Evolutionary conservation across 2,888 invertebrate species (phyloP).

Genomic region (Leptinotarsa tumamoca): DNA sequence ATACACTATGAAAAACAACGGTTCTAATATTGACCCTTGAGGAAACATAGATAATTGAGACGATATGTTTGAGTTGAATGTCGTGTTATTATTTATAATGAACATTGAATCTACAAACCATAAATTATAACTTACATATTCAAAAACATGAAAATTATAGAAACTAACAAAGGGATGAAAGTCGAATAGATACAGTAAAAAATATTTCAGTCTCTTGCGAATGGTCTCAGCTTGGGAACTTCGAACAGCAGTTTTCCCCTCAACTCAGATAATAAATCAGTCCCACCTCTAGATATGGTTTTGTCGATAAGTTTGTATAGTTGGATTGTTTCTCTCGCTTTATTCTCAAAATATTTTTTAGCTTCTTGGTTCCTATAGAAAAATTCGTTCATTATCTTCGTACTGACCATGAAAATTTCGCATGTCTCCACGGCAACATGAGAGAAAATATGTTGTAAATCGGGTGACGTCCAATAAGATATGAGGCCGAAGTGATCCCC

Average conservation of each 20-base stretch:
- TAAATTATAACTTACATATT: too few relatives aligned
- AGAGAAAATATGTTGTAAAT: background rate
- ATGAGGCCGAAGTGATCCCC: constrained; percentile 1
- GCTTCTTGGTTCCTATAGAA: background rate
- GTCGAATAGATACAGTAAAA: background rate
- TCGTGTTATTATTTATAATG: too few relatives aligned
- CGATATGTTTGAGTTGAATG: too few relatives aligned
- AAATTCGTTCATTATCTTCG: background rate
- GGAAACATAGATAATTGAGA: too few relatives aligned
- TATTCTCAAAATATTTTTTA: background rate
- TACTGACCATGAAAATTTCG: background rate
- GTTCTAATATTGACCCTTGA: too few relatives aligned
- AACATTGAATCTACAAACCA: too few relatives aligned
- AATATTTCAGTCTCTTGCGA: background rate
- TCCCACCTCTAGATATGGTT: background rate
- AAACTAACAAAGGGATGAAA: background rate
- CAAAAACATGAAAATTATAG: background rate
- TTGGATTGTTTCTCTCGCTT: background rate
- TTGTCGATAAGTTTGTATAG: background rate
- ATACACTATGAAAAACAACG: too few relatives aligned
- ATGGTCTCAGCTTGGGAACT: background rate
- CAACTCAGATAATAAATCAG: background rate
- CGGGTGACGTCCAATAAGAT: background rate
- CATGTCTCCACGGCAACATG: constrained; percentile 1
- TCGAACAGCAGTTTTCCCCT: background rate